These are phyloP conservation scores for Pseudochaenichthys georgianus DNA, from an alignment of 2,797 vertebrate species.

Conservation along the genomic window DNA sequence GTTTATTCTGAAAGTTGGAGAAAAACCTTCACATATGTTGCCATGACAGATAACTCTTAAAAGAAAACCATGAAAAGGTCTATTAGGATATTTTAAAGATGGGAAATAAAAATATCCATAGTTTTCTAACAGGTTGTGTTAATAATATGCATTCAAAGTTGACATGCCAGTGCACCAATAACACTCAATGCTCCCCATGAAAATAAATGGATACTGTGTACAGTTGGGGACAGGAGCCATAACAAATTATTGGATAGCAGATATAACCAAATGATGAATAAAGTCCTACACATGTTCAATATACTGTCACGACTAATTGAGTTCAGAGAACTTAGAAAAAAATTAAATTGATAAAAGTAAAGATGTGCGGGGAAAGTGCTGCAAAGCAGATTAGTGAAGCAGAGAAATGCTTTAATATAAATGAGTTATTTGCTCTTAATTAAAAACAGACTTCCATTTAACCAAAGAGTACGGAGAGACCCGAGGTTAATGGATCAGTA, in stretches of 20 bases:
- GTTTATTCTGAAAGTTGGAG: neutral
- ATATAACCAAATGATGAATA: constrained; percentile 2
- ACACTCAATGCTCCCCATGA: neutral
- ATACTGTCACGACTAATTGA: neutral
- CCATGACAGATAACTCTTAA: constrained; percentile 24
- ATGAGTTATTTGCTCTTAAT: constrained; percentile 33
- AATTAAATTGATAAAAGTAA: neutral
- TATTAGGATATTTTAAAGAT: neutral
- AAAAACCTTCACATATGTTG: too few species aligned
- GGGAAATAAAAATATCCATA: neutral
- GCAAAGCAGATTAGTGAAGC: neutral
- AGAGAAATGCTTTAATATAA: neutral
- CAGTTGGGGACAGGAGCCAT: neutral
- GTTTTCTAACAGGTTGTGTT: neutral
- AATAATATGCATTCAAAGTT: neutral
- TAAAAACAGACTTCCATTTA: constrained; percentile 15
- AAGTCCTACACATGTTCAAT: neutral
- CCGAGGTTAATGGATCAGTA: constrained; percentile 14
- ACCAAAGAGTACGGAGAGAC: neutral
- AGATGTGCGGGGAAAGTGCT: neutral
- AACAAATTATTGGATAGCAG: neutral
- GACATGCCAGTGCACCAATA: neutral
- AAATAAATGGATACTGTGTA: neutral
- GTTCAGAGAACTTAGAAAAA: neutral
- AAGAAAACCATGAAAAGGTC: neutral